Base-by-base conservation (phyloP, 1,140 invertebrate species). In the Pseudomyrmex flavicornis region DNA sequence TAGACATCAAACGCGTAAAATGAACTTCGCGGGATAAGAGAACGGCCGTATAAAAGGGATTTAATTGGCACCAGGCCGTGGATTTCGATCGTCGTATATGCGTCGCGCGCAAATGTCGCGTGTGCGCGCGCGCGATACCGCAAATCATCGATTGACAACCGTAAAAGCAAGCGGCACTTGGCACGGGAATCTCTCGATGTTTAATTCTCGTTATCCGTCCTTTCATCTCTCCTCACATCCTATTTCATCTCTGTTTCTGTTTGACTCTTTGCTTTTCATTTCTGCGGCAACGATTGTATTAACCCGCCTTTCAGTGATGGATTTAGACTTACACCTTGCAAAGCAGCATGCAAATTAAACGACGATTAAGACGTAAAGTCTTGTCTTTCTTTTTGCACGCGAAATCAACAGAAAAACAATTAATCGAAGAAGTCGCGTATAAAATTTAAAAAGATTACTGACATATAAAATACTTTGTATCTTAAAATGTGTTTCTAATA, bases 161-260 rank as follows among this genome's bases (percentile, higher is more conserved):
- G 86, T 88, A 88, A 79, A 61, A 74, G 22, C 59, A 61, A 69
- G 54, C 69, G 46, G 75, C 69, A 44, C 52, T 73, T 87, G 82
- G 86, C 85, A 88, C 86, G 85, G 70, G 58, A 70, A 58, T 76
- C 86, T 66, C 20, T 88, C 86, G 86, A 88, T 88, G 82, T 77
- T 83, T 83, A 79, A 82, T 82, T 82, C 79, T 82, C 79, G 68
- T 74, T 73, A 72, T 82, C 70, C 35, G 50, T 68, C 52, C 12
- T 76, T 56, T 66, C 59, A 15, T 52, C 68, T 48, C 35, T 35
- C 35, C 35, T 35, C 35, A 35, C 35, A 35, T 7, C 35, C 35
- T 35, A 66, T 69, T 79, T 79, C 65, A 79, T 70, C 20, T 44
- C 13, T 54, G 17, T 54, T 65, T 8, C 59, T 54, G 56, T 61